Conservation (phyloP, 2,888 invertebrate genomes). For the Alsophila aescularia region DNA sequence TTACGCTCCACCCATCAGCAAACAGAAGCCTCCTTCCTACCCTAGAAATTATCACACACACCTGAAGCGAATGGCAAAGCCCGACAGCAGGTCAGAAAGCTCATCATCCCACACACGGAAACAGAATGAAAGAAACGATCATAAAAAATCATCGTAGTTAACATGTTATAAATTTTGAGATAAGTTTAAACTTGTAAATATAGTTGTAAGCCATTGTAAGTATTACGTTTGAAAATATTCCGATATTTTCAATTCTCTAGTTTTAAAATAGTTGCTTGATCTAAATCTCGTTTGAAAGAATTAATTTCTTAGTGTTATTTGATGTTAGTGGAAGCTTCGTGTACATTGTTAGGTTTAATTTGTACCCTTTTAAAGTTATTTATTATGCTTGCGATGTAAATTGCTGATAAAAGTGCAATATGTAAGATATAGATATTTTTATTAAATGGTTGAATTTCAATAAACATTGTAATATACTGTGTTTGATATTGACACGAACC, state of each 20-base stretch:
- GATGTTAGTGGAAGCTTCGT: background rate
- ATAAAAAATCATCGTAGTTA: constrained; percentile 52
- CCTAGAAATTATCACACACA: constrained; percentile 73
- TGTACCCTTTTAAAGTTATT: constrained; percentile 25
- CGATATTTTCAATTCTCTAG: background rate
- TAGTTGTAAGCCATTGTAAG: constrained; percentile 39
- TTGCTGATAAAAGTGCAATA: constrained; percentile 37
- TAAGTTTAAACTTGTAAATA: constrained; percentile 50
- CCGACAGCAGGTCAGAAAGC: constrained; percentile 53
- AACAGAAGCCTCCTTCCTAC: constrained; percentile 62
- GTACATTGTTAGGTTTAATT: background rate
- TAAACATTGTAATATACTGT: constrained; percentile 19
- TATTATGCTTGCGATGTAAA: constrained; percentile 34
- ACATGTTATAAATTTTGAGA: background rate
- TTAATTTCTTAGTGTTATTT: background rate
- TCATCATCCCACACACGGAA: constrained; percentile 45
- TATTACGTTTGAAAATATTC: constrained; percentile 24
- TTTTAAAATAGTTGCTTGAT: background rate
- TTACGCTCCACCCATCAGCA: constrained; percentile 57
- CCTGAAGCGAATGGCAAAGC: constrained; percentile 69
- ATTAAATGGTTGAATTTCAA: constrained; percentile 19
- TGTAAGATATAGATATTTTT: constrained; percentile 14
- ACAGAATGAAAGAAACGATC: constrained; percentile 52
- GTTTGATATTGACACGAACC: constrained; percentile 2
- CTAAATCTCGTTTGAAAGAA: background rate